Evolutionary conservation across 2,888 invertebrate genomes (phyloP), one percentile per base, ranked within the genome.

Genomic region (Barypeithes pellucidus): DNA sequence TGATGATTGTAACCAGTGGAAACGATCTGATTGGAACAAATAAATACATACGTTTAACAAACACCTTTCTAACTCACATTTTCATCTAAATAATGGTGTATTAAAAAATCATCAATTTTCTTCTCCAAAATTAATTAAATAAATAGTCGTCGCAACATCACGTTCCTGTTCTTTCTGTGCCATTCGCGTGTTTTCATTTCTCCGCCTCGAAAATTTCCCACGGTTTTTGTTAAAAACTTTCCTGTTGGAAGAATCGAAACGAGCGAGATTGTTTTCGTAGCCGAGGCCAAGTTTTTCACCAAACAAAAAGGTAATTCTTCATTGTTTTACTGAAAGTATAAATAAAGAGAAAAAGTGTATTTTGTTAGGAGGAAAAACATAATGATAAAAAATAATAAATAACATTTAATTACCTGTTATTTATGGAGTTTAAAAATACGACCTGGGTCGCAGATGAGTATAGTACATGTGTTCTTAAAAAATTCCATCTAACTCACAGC

Each of bases 161-260:
- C 54, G 54, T 54, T 54, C 16, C 29, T 33, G 16, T 54, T 33
- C 14, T 54, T 54, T 33, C 14, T 29, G 8, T 54, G 16, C n/a
- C 29, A 33, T 14, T 54, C 54, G 54, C 54, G 54, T 54, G 54
- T 54, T 54, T 33, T 54, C 54, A 54, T 54, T 54, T 33, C 54
- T 16, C 29, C 54, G 29, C 54, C n/a, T 22, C 16, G 33, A 16
- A 33, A 16, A 33, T 16, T 54, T 54, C 54, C 33, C 54, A 54
- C 54, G 54, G 24, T 54, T 54, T 54, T 54, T 54, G 54, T 33
- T 54, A 33, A 54, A 54, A 47, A 54, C 24, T 54, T 54, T 54
- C 52, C 24, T 24, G 50, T 24, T 50, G 22, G 50, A 50, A 50
- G 50, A 22, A 22, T 24, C 50, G 24, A 50, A 22, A 50, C 50